phyloP scores from a whole-genome alignment of 1,140 invertebrate species.

The Sycobia sp. region DNA sequence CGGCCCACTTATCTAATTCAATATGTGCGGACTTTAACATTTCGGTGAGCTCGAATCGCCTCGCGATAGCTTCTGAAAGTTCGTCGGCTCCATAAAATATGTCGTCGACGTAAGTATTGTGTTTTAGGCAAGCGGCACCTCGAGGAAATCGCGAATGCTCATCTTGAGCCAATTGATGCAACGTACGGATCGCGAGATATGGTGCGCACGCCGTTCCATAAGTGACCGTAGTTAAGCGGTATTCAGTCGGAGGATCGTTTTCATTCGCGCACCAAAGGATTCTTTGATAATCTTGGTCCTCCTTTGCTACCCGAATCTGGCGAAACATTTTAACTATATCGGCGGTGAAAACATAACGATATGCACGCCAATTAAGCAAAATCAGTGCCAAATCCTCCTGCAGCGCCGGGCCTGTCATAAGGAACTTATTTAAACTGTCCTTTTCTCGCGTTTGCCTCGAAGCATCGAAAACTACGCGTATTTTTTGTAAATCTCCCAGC shows the following conservation, averaged over 20 bases:
- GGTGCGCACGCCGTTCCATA: not conserved
- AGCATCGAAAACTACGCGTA: too few species aligned
- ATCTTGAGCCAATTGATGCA: conserved; percentile 19
- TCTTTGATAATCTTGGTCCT: conserved; percentile 36
- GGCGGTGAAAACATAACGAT: too few species aligned
- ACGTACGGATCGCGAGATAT: not conserved
- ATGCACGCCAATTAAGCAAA: too few species aligned
- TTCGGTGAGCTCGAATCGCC: conserved; percentile 1
- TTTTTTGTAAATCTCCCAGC: not conserved
- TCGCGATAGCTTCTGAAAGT: not conserved
- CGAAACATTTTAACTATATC: conserved; percentile 44
- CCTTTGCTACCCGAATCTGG: conserved; percentile 38
- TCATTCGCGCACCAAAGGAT: conserved; percentile 40
- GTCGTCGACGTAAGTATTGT: conserved; percentile 22
- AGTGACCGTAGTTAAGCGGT: conserved; percentile 2
- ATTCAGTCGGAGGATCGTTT: not conserved
- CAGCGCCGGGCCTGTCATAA: too few species aligned
- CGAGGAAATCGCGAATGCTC: conserved; percentile 8
- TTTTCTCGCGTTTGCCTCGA: too few species aligned
- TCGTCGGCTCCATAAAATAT: conserved; percentile 1
- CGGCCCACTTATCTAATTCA: conserved; percentile 24
- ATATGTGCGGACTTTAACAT: conserved; percentile 4
- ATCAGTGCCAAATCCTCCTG: conserved; percentile 1
- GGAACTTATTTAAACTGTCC: too few species aligned
- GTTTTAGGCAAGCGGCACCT: not conserved